Conservation (phyloP, 2,797 vertebrate genomes). For the Artibeus lituratus region DNA sequence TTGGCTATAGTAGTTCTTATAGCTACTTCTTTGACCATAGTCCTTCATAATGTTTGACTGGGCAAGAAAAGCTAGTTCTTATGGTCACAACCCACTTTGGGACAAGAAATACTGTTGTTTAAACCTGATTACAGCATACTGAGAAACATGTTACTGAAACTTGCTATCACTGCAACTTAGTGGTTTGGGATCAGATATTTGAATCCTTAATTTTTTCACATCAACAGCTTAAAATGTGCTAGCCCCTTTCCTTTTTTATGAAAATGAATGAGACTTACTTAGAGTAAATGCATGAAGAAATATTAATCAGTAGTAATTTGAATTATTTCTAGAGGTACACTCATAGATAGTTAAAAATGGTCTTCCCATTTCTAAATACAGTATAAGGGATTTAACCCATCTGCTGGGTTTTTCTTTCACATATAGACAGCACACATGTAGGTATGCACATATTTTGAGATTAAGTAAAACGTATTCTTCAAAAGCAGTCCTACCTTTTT, state of each 20-base stretch:
- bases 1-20: neutral
- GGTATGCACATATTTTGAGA: neutral
- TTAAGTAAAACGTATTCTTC: neutral
- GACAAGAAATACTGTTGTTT: neutral
- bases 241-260: slow-evolving; percentile 9
- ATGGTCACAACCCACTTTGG: neutral
- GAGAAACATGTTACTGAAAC: neutral
- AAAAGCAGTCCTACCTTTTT: neutral
- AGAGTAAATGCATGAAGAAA: neutral
- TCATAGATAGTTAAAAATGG: neutral
- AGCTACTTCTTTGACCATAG: neutral
- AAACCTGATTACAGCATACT: neutral
- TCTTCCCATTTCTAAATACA: neutral
- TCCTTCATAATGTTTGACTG: neutral
- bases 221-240: neutral
- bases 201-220: slow-evolving; percentile 7
- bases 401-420: neutral
- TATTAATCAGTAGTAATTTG: neutral
- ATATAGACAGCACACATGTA: neutral
- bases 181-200: slow-evolving; percentile 14
- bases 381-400: neutral
- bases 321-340: neutral
- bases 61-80: neutral
- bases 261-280: neutral
- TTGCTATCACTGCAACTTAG: neutral